phyloP scores from a whole-genome alignment of 2,888 invertebrate species.

The Orgyia antiqua region DNA sequence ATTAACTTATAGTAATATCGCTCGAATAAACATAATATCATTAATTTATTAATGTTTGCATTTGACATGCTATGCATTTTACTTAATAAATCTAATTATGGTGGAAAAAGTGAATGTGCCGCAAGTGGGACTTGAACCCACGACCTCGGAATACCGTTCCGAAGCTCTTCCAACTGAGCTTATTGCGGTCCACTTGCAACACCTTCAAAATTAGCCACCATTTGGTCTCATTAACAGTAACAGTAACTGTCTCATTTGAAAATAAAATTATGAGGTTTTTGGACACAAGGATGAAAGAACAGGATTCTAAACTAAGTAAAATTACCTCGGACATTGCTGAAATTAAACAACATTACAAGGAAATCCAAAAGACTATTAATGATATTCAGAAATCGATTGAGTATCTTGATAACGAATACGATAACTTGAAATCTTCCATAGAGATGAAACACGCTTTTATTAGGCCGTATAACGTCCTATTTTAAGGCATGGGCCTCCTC shows the following conservation, averaged over 20 bases:
- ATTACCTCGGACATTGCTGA: not conserved
- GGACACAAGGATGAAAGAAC: not conserved
- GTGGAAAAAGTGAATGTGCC: too few species aligned
- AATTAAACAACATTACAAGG: not conserved
- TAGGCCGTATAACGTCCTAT: too few species aligned
- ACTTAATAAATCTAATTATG: too few species aligned
- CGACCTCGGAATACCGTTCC: too few species aligned
- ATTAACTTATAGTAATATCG: not conserved
- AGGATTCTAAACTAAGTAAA: not conserved
- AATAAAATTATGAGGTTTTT: not conserved
- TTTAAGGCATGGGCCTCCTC: too few species aligned
- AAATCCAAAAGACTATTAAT: not conserved
- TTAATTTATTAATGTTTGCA: too few species aligned
- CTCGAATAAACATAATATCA: not conserved
- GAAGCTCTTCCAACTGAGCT: not conserved
- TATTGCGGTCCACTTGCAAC: too few species aligned
- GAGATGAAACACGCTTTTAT: too few species aligned
- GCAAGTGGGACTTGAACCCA: too few species aligned
- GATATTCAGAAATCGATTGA: not conserved
- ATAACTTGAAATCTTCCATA: not conserved
- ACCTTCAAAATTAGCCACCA: too few species aligned
- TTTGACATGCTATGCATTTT: too few species aligned
- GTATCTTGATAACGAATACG: not conserved
- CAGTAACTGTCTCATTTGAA: not conserved
- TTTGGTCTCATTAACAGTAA: too few species aligned